Base-by-base conservation (phyloP, 2,888 invertebrate genomes). In the Automeris io region DNA sequence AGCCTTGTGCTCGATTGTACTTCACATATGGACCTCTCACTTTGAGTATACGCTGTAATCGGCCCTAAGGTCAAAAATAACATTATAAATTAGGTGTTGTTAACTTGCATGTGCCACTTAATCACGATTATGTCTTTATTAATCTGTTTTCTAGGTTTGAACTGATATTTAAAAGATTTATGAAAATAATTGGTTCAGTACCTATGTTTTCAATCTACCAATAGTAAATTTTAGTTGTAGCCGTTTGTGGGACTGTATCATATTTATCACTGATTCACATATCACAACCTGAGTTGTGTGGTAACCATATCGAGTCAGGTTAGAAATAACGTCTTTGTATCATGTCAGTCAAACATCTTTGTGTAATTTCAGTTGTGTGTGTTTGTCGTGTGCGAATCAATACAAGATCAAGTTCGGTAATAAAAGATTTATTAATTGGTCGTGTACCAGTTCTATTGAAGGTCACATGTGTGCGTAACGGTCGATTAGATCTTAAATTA, bases 301-400 rank as follows among this genome's bases (percentile, higher is more conserved):
- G n/a, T n/a, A n/a, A n/a, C n/a, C n/a, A n/a, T n/a, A n/a, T n/a
- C n/a, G n/a, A n/a, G n/a, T n/a, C n/a, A n/a, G n/a, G n/a, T n/a
- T n/a, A n/a, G n/a, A n/a, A n/a, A n/a, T n/a, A n/a, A n/a, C n/a
- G n/a, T n/a, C n/a, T n/a, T n/a, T n/a, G n/a, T n/a, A n/a, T n/a
- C n/a, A n/a, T n/a, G n/a, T 29, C 31, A 16, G 16, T 31, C 23
- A 11, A 16, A 37, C 9, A 6, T 21, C 36, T 50, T 52, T 55
- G 51, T 56, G 42, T 35, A 39, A 36, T 44, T 19, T 37, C 47
- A 46, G 36, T 50, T 50, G 46, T 46, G 56, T 61, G 53, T 59
- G 40, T 63, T 66, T 56, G 49, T 35, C 39, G 39, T 39, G 40
- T 54, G 54, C 50, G 50, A 45, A 21, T 41, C 24, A 18, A 25